Evolutionary conservation across 2,113 vertebrate genomes (phyloP).

Genomic region (Pterophyllum scalare): DNA sequence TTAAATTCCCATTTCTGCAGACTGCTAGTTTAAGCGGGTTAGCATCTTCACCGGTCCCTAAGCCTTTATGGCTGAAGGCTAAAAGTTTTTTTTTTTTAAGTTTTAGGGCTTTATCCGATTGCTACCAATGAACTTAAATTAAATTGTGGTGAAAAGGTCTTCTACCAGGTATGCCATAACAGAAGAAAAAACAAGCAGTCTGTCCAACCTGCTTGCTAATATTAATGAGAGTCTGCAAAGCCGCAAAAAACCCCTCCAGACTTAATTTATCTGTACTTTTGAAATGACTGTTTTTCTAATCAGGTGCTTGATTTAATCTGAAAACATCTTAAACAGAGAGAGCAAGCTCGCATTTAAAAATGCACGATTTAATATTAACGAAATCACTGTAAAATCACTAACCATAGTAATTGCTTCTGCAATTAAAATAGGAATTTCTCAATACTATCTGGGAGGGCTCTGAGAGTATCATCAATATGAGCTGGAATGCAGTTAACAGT

Average conservation of each 20-base stretch:
- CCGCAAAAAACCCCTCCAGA: neutral
- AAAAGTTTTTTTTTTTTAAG: slow-evolving; percentile 8
- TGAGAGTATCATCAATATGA: slow-evolving; percentile 52
- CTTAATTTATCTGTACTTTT: neutral
- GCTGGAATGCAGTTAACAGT: slow-evolving; percentile 42
- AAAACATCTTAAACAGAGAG: slow-evolving; percentile 6
- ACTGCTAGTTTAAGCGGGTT: too few species aligned
- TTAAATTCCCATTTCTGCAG: too few species aligned
- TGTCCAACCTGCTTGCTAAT: neutral
- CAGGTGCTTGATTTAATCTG: neutral
- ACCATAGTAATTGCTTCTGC: slow-evolving; percentile 38
- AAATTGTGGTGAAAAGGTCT: neutral
- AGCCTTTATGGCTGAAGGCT: neutral
- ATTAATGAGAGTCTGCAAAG: slow-evolving; percentile 2
- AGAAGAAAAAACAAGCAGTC: neutral
- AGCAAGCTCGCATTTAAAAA: slow-evolving; percentile 7
- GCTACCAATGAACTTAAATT: slow-evolving; percentile 16
- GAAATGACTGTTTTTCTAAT: neutral
- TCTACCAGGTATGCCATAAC: neutral
- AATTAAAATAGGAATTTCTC: slow-evolving; percentile 43
- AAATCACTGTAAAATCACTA: slow-evolving; percentile 27
- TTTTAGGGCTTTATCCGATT: neutral
- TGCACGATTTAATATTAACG: slow-evolving; percentile 26
- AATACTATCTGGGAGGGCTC: slow-evolving; percentile 23
- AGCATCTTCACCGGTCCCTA: neutral